Evolutionary conservation across 92 coral and sea anemone genomes (phyloP), one percentile per base, ranked within the genome.

Genomic region (Heteractis magnifica): DNA sequence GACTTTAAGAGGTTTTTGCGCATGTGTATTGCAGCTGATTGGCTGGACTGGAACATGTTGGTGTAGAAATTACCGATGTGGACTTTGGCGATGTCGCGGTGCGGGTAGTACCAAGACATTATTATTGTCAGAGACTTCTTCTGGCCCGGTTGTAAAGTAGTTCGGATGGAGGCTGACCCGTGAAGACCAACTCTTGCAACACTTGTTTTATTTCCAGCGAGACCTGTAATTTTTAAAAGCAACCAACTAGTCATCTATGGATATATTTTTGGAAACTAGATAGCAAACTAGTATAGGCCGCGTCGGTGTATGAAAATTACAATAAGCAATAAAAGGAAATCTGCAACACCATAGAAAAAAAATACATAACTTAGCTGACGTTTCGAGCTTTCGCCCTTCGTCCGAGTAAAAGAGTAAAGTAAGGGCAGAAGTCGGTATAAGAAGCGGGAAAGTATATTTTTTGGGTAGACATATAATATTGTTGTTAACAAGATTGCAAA

Each of bases 21-120:
- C 98, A 93, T 93, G 85, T 84, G 92, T 77, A 72, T 56, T 70
- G 98, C 98, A 5, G 72, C 98, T 56, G 78, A 91, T 71, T 88
- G 90, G 56, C 98, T 93, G 13, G 98, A 93, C n/a, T 82, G 85
- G 84, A 93, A 91, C 49, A 87, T 71, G 72, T 77, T 77, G 34
- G 86, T 86, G 87, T 93, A 93, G 64, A 89, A 81, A 74, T 93
- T 93, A 6, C 98, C 98, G 4, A 93, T 89, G 62, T 86, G 90
- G 10, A 91, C 87, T 51, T 92, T 86, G 11, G 98, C 89, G 70
- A 88, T 74, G 82, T 93, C 98, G 15, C 98, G 92, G 72, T 93
- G 87, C 6, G 98, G 98, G 75, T 93, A 93, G 73, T 89, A 91
- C 98, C 98, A 93, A 44, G 95, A 87, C 86, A 93, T 58, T 60